A percentile compares a stretch with the other conserved stretches of the same genome.
Conservation (phyloP, 2,113 vertebrate species). For the Sardina pilchardus region DNA sequence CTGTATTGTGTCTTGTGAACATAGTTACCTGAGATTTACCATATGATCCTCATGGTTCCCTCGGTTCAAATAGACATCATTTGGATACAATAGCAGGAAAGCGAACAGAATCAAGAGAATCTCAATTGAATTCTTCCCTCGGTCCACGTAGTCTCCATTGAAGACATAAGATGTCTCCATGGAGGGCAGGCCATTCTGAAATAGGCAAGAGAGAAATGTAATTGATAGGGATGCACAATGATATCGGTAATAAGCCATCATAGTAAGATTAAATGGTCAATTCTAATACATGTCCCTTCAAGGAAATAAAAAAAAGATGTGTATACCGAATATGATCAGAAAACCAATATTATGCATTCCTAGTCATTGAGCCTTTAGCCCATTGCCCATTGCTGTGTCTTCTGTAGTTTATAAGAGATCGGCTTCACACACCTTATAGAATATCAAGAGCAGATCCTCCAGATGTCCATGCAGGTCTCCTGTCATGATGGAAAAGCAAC, state of each 20-base stretch:
- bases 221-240: too few species aligned
- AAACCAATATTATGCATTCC: too few species aligned
- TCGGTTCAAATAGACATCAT: slow-evolving; percentile 85
- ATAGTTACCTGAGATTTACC: slow-evolving; percentile 83
- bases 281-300: too few species aligned
- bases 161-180: slow-evolving; percentile 86
- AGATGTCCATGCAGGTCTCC: slow-evolving; percentile 92
- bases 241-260: too few species aligned
- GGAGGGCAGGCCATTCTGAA: slow-evolving; percentile 90
- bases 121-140: slow-evolving; percentile 88
- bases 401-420: background rate
- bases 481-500: slow-evolving; percentile 50
- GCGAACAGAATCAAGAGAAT: slow-evolving; percentile 86
- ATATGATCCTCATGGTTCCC: slow-evolving; percentile 93
- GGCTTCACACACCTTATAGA: slow-evolving; percentile 77
- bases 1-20: background rate
- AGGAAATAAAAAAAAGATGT: background rate
- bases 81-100: slow-evolving; percentile 89
- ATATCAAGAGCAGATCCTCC: slow-evolving; percentile 85
- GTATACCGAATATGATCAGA: too few species aligned
- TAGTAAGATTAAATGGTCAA: too few species aligned
- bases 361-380: background rate
- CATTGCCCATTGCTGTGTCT: background rate
- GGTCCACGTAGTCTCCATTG: slow-evolving; percentile 92
- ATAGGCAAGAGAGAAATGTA: background rate